Evolutionary conservation across 2,113 vertebrate species (phyloP).

Genomic region (Carassius carassius): DNA sequence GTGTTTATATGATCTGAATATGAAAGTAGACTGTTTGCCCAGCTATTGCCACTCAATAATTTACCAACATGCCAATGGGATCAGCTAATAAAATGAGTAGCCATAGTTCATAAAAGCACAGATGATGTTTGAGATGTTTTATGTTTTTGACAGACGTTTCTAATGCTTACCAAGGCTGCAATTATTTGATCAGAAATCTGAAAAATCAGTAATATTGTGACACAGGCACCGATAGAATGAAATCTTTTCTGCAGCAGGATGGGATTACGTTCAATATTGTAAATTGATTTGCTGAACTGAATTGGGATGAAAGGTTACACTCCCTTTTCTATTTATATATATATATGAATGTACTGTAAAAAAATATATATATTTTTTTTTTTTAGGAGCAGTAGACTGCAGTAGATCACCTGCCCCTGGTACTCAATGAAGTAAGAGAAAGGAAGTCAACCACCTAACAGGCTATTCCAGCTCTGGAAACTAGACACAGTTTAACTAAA

Average conservation of each 20-base stretch:
- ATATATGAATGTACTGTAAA: not conserved
- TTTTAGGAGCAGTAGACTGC: constrained; percentile 10
- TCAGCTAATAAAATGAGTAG: not conserved
- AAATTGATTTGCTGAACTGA: constrained; percentile 24
- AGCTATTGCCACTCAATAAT: not conserved
- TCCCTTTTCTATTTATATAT: not conserved
- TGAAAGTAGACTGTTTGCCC: not conserved
- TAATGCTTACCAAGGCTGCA: no score
- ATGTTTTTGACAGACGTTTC: no score
- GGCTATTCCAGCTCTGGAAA: constrained; percentile 46
- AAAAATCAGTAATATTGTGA: no score
- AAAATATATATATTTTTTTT: no score
- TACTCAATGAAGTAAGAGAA: constrained; percentile 34
- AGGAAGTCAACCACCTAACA: constrained; percentile 43
- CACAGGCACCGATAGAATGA: no score
- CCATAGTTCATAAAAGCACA: no score
- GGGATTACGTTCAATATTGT: not conserved
- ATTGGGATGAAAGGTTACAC: not conserved
- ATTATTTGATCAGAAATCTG: no score
- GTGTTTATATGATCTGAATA: constrained; percentile 9
- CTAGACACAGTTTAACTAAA: constrained; percentile 33
- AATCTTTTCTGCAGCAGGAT: no score
- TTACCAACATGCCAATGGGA: not conserved
- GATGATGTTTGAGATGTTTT: no score
- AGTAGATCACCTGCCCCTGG: not conserved